A percentile compares a stretch with the other conserved stretches of the same genome.
phyloP scores from a whole-genome alignment of 2,888 invertebrate species.

The Drosophila paramelanica region DNA sequence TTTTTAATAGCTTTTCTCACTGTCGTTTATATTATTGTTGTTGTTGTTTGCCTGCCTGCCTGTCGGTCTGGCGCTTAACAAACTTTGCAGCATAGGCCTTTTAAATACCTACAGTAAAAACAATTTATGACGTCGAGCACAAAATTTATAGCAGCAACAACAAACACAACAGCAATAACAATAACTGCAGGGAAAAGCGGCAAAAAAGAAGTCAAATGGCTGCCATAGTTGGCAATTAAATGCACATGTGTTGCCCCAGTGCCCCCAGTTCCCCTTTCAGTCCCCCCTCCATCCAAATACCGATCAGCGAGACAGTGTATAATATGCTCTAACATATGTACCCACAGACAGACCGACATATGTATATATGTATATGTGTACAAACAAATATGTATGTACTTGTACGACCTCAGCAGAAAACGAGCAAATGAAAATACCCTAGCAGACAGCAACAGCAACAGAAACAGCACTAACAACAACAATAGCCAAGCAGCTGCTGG shows the following conservation, averaged over 20 bases:
- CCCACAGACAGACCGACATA: background rate
- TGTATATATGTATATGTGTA: background rate
- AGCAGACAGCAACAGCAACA: constrained; percentile 21
- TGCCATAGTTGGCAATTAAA: constrained; percentile 56
- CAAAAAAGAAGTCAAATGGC: constrained; percentile 37
- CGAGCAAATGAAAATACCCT: constrained; percentile 23
- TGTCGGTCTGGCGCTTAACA: constrained; percentile 28
- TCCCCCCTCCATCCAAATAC: background rate
- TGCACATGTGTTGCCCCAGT: constrained; percentile 42
- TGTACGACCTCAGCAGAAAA: constrained; percentile 16
- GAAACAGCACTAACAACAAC: constrained; percentile 7
- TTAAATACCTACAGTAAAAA: constrained; percentile 48
- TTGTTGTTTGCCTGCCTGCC: constrained; percentile 6
- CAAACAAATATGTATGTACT: background rate
- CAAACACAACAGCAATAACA: constrained; percentile 23
- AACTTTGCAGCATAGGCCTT: constrained; percentile 47
- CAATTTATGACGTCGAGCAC: constrained; percentile 51
- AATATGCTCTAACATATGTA: constrained; percentile 15
- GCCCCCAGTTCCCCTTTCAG: background rate
- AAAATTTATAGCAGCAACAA: constrained; percentile 44
- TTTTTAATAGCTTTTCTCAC: constrained; percentile 46
- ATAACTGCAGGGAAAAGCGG: constrained; percentile 19
- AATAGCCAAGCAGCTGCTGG: constrained; percentile 36
- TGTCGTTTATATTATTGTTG: constrained; percentile 26
- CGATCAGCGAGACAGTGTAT: constrained; percentile 25